Evolutionary conservation across 2,113 vertebrate species (phyloP).

Genomic region (Kryptolebias marmoratus): DNA sequence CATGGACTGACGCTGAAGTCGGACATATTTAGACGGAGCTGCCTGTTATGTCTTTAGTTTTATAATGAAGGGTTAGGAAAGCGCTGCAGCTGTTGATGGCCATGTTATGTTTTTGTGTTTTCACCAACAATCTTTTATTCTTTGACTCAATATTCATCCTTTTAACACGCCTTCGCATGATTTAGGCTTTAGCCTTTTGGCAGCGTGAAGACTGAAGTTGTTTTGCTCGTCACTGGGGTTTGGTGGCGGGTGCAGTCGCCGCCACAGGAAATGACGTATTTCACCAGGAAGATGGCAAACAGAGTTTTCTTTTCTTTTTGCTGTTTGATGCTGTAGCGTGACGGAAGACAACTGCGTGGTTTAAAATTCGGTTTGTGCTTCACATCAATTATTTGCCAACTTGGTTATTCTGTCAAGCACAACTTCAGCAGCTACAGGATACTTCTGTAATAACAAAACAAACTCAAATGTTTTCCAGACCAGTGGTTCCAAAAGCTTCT

Average conservation of each 20-base stretch:
- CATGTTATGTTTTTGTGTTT: neutral
- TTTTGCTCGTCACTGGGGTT: neutral
- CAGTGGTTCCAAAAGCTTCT: neutral
- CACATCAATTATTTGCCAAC: neutral
- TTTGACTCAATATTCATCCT: neutral
- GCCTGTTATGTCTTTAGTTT: slow-evolving; percentile 6
- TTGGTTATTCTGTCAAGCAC: neutral
- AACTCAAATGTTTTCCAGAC: neutral
- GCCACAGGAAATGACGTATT: neutral
- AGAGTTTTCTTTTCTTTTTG: neutral
- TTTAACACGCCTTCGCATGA: slow-evolving; percentile 1
- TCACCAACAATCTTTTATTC: neutral
- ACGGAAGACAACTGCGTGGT: neutral
- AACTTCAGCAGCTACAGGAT: neutral
- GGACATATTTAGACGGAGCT: neutral
- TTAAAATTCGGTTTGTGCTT: neutral
- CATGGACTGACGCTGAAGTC: neutral
- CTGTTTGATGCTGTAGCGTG: neutral
- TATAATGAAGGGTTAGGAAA: neutral
- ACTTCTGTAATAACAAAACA: neutral
- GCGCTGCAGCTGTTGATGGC: slow-evolving; percentile 3
- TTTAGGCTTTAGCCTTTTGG: slow-evolving; percentile 5
- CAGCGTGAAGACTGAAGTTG: slow-evolving; percentile 5
- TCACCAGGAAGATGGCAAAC: neutral
- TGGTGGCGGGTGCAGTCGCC: neutral